Percentiles rank a stretch among this genome's conserved stretches.
These are phyloP conservation scores for Ciona savignyi DNA, from an alignment of 23 tunicate species.

Conservation along the genomic window DNA sequence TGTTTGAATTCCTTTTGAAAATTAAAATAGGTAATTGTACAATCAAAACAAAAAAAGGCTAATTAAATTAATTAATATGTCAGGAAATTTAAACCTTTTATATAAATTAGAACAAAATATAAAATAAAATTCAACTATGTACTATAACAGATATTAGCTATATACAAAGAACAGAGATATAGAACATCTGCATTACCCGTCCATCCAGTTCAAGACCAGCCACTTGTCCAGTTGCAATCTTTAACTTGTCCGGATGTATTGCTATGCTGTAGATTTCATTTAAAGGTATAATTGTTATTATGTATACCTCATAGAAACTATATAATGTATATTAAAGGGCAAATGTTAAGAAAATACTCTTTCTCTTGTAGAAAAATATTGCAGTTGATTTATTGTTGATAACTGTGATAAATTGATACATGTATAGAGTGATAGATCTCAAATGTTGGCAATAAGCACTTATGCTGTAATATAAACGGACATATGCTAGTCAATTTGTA, in stretches of 20 bases:
- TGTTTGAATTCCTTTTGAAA: conserved; percentile 43
- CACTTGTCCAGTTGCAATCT: conserved; percentile 85
- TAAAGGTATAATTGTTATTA: background rate
- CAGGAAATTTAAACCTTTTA: background rate
- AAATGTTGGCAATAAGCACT: background rate
- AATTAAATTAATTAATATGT: background rate
- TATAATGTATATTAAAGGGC: background rate
- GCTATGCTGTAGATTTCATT: conserved; percentile 49
- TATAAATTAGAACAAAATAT: too few species aligned
- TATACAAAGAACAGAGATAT: too few species aligned
- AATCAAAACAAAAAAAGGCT: background rate
- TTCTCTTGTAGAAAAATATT: background rate
- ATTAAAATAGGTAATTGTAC: background rate
- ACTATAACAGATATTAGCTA: too few species aligned
- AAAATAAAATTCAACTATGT: too few species aligned
- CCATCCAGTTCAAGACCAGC: conserved; percentile 91
- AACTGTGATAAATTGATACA: too few species aligned
- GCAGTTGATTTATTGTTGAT: background rate
- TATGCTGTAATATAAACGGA: background rate
- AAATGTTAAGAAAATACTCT: too few species aligned
- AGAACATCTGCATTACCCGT: conserved; percentile 26
- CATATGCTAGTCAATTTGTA: background rate
- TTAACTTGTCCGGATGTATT: conserved; percentile 70
- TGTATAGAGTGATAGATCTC: background rate
- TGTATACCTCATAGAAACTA: background rate